phyloP scores from a whole-genome alignment of 2,888 invertebrate genomes.

The Heteromyza rotundicornis region DNA sequence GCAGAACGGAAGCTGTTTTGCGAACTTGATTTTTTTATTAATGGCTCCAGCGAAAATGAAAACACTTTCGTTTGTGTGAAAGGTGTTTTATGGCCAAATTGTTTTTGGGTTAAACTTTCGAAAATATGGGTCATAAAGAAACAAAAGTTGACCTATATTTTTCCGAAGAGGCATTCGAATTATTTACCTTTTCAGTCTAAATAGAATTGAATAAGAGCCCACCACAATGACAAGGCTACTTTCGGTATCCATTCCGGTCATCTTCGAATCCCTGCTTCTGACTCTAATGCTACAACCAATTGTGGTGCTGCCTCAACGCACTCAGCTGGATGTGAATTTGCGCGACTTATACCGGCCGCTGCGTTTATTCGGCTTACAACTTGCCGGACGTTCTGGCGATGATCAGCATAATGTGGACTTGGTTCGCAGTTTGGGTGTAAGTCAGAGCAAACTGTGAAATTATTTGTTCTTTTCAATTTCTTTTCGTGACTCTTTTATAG shows the following conservation, averaged over 20 bases:
- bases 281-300: constrained; percentile 12
- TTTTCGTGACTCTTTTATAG: constrained; percentile 35
- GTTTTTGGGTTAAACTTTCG: not conserved
- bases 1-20: too few species aligned
- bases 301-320: constrained; percentile 43
- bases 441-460: constrained; percentile 14
- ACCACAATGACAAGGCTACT: too few species aligned
- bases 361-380: constrained; percentile 44
- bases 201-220: too few species aligned
- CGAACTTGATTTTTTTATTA: too few species aligned
- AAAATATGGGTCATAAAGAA: constrained; percentile 27
- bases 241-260: not conserved
- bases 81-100: not conserved
- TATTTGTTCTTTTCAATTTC: not conserved
- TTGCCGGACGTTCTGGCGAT: constrained; percentile 54
- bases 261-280: constrained; percentile 3
- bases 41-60: too few species aligned
- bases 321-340: constrained; percentile 45
- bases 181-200: too few species aligned
- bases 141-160: too few species aligned
- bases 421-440: constrained; percentile 48
- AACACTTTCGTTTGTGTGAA: not conserved
- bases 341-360: constrained; percentile 43
- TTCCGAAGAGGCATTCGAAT: too few species aligned
- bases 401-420: constrained; percentile 43